Percentiles rank a stretch among this genome's conserved stretches.
These are phyloP conservation scores for Pelmatolapia mariae DNA, from an alignment of 2,113 vertebrate genomes.

Conservation along the genomic window DNA sequence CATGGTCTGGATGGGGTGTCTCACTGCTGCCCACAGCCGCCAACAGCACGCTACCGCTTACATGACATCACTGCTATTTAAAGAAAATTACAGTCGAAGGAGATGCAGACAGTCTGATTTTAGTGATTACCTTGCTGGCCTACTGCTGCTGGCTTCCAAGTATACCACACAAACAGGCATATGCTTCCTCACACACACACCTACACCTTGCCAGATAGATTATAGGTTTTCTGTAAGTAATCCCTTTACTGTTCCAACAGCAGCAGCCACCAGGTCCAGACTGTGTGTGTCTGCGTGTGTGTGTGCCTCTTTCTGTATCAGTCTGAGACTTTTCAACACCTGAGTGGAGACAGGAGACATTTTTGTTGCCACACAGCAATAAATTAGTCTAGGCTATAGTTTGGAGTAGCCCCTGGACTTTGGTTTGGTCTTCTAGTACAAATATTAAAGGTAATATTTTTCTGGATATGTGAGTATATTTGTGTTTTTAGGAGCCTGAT, in stretches of 20 bases:
- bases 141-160: constrained; percentile 27
- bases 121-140: constrained; percentile 41
- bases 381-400: constrained; percentile 4
- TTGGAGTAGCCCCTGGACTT: constrained; percentile 3
- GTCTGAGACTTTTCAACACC: constrained; percentile 61
- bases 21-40: constrained; percentile 29
- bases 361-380: constrained; percentile 31
- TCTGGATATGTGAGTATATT: neutral
- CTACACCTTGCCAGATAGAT: constrained; percentile 46
- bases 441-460: constrained; percentile 4
- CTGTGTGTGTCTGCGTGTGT: neutral
- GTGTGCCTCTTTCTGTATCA: constrained; percentile 29
- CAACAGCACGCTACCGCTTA: constrained; percentile 21
- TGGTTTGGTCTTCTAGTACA: neutral
- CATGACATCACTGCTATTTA: constrained; percentile 70
- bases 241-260: constrained; percentile 32
- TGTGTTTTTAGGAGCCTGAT: constrained; percentile 30
- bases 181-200: neutral
- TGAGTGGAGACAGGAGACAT: constrained; percentile 33
- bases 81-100: constrained; percentile 55
- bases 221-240: constrained; percentile 57
- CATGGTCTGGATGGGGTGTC: constrained; percentile 12
- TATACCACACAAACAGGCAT: constrained; percentile 29
- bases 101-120: constrained; percentile 59
- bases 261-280: constrained; percentile 31